phyloP scores from a whole-genome alignment of 1,140 invertebrate species.

The Sinella curviseta region DNA sequence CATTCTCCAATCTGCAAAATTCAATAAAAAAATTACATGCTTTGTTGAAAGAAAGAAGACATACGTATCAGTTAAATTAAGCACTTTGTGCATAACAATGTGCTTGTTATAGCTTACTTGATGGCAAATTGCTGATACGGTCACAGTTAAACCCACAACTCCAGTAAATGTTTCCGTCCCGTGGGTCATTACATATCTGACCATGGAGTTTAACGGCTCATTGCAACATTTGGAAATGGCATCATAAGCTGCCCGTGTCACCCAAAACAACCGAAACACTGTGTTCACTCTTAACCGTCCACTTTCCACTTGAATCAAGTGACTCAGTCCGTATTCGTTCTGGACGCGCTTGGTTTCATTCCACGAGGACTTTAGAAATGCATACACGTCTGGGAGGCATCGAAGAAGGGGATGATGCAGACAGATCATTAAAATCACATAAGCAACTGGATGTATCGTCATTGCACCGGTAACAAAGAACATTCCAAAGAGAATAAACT shows the following conservation, averaged over 20 bases:
- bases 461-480: slow-evolving; percentile 43
- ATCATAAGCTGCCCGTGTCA: slow-evolving; percentile 44
- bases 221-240: slow-evolving; percentile 43
- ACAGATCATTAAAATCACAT: slow-evolving; percentile 31
- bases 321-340: slow-evolving; percentile 49
- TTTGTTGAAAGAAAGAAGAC: no score
- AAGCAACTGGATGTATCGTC: slow-evolving; percentile 34
- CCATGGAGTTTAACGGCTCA: slow-evolving; percentile 33
- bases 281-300: slow-evolving; percentile 41
- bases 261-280: slow-evolving; percentile 48
- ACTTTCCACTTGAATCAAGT: slow-evolving; percentile 44
- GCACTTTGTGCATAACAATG: slow-evolving; percentile 9
- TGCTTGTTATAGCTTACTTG: slow-evolving; percentile 62
- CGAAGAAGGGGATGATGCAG: slow-evolving; percentile 36
- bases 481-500: slow-evolving; percentile 33
- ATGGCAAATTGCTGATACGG: slow-evolving; percentile 85
- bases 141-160: slow-evolving; percentile 86
- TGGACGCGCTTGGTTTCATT: slow-evolving; percentile 45
- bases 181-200: slow-evolving; percentile 43
- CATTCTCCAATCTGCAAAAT: slow-evolving; percentile 82
- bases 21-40: background rate
- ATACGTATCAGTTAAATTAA: slow-evolving; percentile 60
- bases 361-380: slow-evolving; percentile 43
- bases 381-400: slow-evolving; percentile 32
- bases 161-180: slow-evolving; percentile 60